phyloP scores from a whole-genome alignment of 2,797 vertebrate genomes.

The Todus mexicanus region DNA sequence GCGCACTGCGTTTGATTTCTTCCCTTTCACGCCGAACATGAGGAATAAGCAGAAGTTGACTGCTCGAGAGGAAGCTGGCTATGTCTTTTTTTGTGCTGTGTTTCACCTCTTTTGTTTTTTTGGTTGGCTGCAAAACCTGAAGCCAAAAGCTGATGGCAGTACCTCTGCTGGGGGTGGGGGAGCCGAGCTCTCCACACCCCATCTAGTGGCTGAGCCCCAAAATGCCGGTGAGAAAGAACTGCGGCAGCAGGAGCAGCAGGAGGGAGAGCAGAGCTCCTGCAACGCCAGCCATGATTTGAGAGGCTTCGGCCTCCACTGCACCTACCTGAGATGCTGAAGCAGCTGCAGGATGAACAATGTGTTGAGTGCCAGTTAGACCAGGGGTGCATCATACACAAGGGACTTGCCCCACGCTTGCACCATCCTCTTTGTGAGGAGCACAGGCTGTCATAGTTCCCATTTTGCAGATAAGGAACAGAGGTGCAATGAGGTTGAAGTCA shows the following conservation, averaged over 20 bases:
- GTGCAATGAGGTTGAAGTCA: not conserved
- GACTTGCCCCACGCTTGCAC: no score
- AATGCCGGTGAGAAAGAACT: slow-evolving; percentile 26
- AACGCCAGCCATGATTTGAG: not conserved
- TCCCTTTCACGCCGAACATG: slow-evolving; percentile 8
- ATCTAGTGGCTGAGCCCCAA: slow-evolving; percentile 69
- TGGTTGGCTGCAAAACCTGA: slow-evolving; percentile 36
- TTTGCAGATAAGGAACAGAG: not conserved
- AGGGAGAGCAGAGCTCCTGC: not conserved
- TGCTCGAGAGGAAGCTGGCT: slow-evolving; percentile 11
- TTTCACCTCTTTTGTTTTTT: slow-evolving; percentile 61
- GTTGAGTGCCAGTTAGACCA: not conserved
- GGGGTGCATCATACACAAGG: not conserved
- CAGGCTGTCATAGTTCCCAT: not conserved
- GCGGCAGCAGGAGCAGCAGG: not conserved
- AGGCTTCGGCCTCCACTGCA: not conserved
- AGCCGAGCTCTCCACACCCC: slow-evolving; percentile 62
- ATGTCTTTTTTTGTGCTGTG: not conserved
- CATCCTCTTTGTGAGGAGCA: not conserved
- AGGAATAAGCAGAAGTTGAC: slow-evolving; percentile 35
- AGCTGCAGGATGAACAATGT: not conserved
- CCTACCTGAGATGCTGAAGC: not conserved
- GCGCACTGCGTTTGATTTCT: slow-evolving; percentile 3
- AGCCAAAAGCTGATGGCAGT: slow-evolving; percentile 29
- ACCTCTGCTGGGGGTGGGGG: not conserved